phyloP scores from a whole-genome alignment of 2,113 vertebrate species.

The Tetrax tetrax region DNA sequence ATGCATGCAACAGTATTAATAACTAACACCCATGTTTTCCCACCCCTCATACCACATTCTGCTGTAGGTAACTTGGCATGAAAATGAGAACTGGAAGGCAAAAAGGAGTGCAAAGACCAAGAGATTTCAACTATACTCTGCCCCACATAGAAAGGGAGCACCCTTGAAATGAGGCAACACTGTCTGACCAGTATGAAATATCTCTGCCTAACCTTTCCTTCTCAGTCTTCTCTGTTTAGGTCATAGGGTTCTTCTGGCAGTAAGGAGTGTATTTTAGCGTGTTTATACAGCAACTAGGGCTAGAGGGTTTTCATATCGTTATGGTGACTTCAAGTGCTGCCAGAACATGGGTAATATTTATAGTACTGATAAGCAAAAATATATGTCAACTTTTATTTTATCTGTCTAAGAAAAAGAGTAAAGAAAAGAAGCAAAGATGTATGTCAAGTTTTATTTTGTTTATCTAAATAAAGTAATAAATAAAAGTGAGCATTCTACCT shows the following conservation, averaged over 20 bases:
- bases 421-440: background rate
- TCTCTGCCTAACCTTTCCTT: background rate
- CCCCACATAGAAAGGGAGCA: background rate
- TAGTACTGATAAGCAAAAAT: background rate
- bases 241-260: background rate
- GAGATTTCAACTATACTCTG: background rate
- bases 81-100: background rate
- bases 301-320: background rate
- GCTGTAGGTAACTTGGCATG: background rate
- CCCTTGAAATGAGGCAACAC: background rate
- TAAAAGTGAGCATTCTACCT: background rate
- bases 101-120: background rate
- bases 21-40: background rate
- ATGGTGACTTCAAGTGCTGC: background rate
- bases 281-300: background rate
- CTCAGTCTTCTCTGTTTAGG: background rate
- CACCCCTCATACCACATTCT: background rate
- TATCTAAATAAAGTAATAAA: background rate
- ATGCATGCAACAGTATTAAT: background rate
- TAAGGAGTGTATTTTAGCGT: background rate
- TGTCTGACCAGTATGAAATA: background rate
- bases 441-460: background rate
- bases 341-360: background rate
- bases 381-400: background rate
- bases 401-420: background rate